Percentiles rank a stretch among this genome's conserved stretches.
phyloP scores from a whole-genome alignment of 2,113 vertebrate species.

The Carettochelys insculpta region DNA sequence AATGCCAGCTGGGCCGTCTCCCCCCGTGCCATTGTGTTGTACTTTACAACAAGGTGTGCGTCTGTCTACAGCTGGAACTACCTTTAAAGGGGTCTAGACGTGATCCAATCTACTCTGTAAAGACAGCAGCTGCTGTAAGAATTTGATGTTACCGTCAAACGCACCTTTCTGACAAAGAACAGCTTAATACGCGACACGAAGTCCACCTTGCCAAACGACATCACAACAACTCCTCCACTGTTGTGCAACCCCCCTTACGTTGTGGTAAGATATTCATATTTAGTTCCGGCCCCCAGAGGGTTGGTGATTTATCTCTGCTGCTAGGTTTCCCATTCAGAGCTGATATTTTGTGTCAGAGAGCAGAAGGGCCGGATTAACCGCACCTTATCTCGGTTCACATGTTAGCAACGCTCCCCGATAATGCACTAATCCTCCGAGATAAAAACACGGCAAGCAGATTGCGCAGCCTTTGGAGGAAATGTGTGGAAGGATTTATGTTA shows the following conservation, averaged over 20 bases:
- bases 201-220: not conserved
- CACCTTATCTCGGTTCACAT: slow-evolving; percentile 54
- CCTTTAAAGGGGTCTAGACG: not conserved
- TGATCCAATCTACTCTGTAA: not conserved
- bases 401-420: slow-evolving; percentile 24
- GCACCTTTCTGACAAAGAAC: slow-evolving; percentile 25
- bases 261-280: not conserved
- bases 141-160: not conserved
- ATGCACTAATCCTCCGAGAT: slow-evolving; percentile 45
- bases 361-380: slow-evolving; percentile 55
- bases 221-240: not conserved
- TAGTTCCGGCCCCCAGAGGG: not conserved
- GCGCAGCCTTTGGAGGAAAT: slow-evolving; percentile 43
- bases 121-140: not conserved
- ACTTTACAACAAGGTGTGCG: not conserved
- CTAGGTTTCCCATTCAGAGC: not conserved
- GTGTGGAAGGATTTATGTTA: slow-evolving; percentile 23
- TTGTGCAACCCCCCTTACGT: slow-evolving; percentile 1
- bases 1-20: slow-evolving; percentile 32
- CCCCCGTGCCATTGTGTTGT: slow-evolving; percentile 13
- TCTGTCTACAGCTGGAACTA: not conserved
- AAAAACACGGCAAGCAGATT: slow-evolving; percentile 33
- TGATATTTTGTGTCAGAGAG: slow-evolving; percentile 27
- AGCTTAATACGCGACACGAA: slow-evolving; percentile 5
- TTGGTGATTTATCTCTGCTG: not conserved